These are phyloP conservation scores for Thunnus maccoyii DNA, from an alignment of 2,113 vertebrate genomes.

Conservation along the genomic window DNA sequence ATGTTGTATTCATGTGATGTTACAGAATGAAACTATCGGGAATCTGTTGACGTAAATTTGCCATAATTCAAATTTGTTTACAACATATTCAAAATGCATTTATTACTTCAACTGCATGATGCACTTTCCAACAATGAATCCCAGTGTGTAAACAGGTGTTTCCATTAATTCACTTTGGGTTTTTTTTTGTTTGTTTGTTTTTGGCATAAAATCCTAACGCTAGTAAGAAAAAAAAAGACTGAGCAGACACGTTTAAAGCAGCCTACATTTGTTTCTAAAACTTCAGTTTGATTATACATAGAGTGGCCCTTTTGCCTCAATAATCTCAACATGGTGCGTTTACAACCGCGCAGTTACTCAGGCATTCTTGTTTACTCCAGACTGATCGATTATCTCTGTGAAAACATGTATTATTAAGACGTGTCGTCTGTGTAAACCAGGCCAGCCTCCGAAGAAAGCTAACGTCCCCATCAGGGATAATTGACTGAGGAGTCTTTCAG, in stretches of 20 bases:
- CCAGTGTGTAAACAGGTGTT: constrained; percentile 27
- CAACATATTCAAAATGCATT: background rate
- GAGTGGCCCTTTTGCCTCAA: constrained; percentile 37
- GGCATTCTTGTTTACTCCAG: constrained; percentile 80
- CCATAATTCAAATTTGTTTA: background rate
- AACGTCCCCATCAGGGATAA: constrained; percentile 68
- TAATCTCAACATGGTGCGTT: constrained; percentile 53
- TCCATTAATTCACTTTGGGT: background rate
- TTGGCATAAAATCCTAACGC: background rate
- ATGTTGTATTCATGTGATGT: background rate
- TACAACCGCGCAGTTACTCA: constrained; percentile 64
- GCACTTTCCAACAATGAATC: background rate
- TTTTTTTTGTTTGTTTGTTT: background rate
- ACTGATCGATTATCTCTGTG: constrained; percentile 76
- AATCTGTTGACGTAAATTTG: background rate
- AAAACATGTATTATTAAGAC: constrained; percentile 84
- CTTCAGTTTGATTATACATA: background rate
- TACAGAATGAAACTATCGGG: background rate
- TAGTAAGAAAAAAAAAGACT: background rate
- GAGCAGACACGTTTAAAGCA: background rate
- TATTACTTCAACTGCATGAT: background rate
- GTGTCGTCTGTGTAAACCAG: constrained; percentile 72
- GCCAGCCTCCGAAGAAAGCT: constrained; percentile 62
- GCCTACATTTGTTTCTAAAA: background rate
- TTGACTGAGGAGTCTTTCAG: constrained; percentile 66